phyloP scores from a whole-genome alignment of 2,113 vertebrate species.

The Gallinago media region DNA sequence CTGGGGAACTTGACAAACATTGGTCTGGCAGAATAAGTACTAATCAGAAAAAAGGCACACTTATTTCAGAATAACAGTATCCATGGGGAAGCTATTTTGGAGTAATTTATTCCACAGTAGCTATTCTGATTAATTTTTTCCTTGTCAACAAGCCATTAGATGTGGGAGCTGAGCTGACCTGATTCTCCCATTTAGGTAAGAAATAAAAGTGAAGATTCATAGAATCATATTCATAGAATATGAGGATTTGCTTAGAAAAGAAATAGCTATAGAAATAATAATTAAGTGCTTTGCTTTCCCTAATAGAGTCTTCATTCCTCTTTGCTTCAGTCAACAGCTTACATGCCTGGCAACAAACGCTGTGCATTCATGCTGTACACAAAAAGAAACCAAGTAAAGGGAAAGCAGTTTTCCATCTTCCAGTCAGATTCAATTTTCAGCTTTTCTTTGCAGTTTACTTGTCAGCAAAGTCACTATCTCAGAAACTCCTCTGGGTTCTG shows the following conservation, averaged over 20 bases:
- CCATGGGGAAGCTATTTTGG: neutral
- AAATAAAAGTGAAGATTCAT: neutral
- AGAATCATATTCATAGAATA: neutral
- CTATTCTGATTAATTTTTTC: conserved; percentile 17
- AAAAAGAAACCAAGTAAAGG: neutral
- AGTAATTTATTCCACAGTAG: conserved; percentile 23
- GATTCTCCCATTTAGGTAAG: conserved; percentile 17
- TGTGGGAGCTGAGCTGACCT: neutral
- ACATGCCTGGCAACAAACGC: neutral
- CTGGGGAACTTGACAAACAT: neutral
- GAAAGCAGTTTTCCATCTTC: neutral
- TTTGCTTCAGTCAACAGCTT: neutral
- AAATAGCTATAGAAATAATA: neutral
- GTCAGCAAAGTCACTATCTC: neutral
- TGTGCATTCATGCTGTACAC: neutral
- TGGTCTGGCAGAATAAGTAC: neutral
- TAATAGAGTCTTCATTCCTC: neutral
- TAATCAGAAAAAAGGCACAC: neutral
- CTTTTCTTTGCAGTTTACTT: neutral
- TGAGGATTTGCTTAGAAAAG: neutral
- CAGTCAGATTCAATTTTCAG: neutral
- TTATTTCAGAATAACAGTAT: neutral
- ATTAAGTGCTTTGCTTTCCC: neutral
- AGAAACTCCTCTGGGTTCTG: neutral
- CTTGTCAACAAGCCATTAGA: conserved; percentile 25